Evolutionary conservation across 2,797 vertebrate species (phyloP), one percentile per base, ranked within the genome.

Genomic region (Takifugu ocellatus): DNA sequence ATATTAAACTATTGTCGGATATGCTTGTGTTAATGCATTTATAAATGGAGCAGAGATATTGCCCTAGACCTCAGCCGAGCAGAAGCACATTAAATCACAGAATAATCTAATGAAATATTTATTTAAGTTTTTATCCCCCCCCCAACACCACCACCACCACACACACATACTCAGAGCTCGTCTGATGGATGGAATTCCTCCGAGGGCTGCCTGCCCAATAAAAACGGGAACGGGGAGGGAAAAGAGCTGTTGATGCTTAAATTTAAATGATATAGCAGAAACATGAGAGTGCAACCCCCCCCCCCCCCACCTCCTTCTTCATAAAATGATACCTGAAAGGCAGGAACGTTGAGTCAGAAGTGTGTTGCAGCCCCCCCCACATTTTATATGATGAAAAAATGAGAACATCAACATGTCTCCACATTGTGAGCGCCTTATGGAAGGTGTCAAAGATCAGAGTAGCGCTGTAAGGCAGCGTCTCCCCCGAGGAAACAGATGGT

Each of bases 21-120:
- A 83, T 80, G 83, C 59, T 77, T 87, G 75, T 84, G 84, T 87
- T 89, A 87, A 91, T 87, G 84, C 83, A 84, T 89, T 89, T 86
- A 85, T 87, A 86, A 86, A 87, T 69, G 78, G 75, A 74, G 64
- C 57, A 76, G 74, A 84, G 79, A 88, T 88, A 85, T 87, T 81
- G 82, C 87, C 46, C 51, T 58, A 82, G 72, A 86, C 74, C 74
- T 51, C 70, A 72, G 82, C 75, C 70, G 80, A 73, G 77, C 70
- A 76, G 75, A 80, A 64, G 79, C 82, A 84, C 74, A 86, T 87
- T 84, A 87, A 89, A 87, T 90, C 80, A 84, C 59, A 63, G 78
- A 89, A 87, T 87, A 89, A 87, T 82, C 63, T 59, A 84, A 89
- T 90, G 54, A 89, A 88, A 88, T 87, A 88, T 86, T 87, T 83